A percentile compares a stretch with the other conserved stretches of the same genome.
phyloP scores from a whole-genome alignment of 64 coral and sea anemone genomes.

The Dendrophyllia cribrosa region DNA sequence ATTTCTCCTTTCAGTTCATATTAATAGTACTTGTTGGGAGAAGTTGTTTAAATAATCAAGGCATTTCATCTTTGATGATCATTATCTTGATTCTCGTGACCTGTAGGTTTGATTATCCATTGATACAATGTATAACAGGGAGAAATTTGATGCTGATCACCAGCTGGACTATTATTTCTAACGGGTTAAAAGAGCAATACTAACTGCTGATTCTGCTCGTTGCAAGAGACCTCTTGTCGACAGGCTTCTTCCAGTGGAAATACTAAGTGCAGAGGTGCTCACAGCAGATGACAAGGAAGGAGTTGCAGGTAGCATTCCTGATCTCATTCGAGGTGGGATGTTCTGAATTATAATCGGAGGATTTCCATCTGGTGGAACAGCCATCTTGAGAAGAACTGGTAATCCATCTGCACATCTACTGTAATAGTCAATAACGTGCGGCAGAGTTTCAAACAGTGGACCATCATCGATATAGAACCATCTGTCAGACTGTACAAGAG shows the following conservation, averaged over 20 bases:
- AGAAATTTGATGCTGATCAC: not conserved
- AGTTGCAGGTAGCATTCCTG: conserved; percentile 27
- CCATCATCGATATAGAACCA: conserved; percentile 99
- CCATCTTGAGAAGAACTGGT: conserved; percentile 83
- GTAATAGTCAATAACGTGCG: conserved; percentile 97
- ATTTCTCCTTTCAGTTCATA: too few relatives aligned
- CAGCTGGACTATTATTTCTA: too few relatives aligned
- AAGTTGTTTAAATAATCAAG: too few relatives aligned
- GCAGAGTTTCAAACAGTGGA: conserved; percentile 96
- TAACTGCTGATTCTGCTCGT: conserved; percentile 34
- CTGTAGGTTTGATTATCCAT: too few relatives aligned
- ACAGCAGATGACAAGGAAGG: not conserved
- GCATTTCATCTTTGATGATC: too few relatives aligned
- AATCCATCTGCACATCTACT: conserved; percentile 94
- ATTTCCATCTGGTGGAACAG: conserved; percentile 80
- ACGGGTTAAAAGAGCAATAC: not conserved
- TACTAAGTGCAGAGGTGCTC: conserved; percentile 6
- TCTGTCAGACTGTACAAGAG: conserved; percentile 77
- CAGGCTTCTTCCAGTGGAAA: not conserved
- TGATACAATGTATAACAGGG: too few relatives aligned
- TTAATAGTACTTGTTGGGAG: too few relatives aligned
- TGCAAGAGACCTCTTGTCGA: not conserved
- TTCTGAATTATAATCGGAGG: conserved; percentile 58
- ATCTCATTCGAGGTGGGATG: conserved; percentile 14
- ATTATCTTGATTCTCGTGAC: too few relatives aligned